phyloP scores from a whole-genome alignment of 2,888 invertebrate genomes.

The Labia minor region DNA sequence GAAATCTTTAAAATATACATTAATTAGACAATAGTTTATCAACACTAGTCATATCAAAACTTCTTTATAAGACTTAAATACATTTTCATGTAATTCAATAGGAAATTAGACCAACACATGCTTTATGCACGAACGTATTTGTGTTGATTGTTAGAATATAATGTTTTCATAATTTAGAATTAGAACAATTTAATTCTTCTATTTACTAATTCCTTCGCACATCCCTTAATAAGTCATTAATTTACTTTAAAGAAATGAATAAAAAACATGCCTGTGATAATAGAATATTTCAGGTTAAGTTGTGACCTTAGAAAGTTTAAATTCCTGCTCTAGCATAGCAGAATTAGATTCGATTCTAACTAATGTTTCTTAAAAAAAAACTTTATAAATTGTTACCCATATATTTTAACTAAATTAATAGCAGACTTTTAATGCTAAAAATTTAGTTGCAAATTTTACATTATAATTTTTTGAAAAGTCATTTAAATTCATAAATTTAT shows the following conservation, averaged over 20 bases:
- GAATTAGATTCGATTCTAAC: conserved; percentile 22
- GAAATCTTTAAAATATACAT: neutral
- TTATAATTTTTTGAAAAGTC: too few relatives aligned
- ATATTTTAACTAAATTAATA: conserved; percentile 35
- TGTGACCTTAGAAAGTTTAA: conserved; percentile 48
- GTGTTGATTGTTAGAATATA: neutral
- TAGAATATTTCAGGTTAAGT: conserved; percentile 57
- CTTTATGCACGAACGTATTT: conserved; percentile 35
- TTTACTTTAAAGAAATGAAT: neutral
- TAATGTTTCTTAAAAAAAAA: conserved; percentile 28
- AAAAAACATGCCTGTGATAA: conserved; percentile 55
- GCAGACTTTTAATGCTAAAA: too few relatives aligned
- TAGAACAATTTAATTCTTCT: conserved; percentile 37
- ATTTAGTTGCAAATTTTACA: too few relatives aligned
- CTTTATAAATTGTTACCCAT: conserved; percentile 37
- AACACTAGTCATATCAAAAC: conserved; percentile 3
- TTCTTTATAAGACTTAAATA: conserved; percentile 2
- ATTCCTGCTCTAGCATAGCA: conserved; percentile 25
- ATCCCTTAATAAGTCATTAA: conserved; percentile 13
- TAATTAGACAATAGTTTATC: neutral
- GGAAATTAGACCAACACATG: neutral
- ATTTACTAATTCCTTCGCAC: conserved; percentile 38
- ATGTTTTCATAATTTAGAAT: conserved; percentile 32
- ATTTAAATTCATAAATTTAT: too few relatives aligned
- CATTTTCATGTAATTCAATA: neutral